phyloP scores from a whole-genome alignment of 1,140 invertebrate species.

The Heliconius nattereri region DNA sequence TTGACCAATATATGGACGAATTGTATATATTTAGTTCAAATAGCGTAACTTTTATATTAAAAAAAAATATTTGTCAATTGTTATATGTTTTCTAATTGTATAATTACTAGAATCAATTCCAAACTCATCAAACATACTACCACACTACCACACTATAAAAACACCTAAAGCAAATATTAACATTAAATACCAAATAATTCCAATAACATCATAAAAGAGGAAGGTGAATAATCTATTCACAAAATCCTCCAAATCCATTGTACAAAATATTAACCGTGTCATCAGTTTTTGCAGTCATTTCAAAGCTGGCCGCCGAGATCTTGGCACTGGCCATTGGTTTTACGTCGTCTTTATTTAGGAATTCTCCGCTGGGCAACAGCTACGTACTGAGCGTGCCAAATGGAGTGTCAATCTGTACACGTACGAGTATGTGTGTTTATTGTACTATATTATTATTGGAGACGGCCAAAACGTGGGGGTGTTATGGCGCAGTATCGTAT shows the following conservation, averaged over 20 bases:
- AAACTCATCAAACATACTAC: too few species aligned
- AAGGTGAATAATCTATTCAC: not conserved
- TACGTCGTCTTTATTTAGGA: constrained; percentile 18
- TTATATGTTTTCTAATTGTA: too few species aligned
- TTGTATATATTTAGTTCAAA: too few species aligned
- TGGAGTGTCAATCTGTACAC: constrained; percentile 20
- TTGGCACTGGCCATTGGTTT: constrained; percentile 21
- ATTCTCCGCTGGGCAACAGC: constrained; percentile 28
- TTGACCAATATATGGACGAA: too few species aligned
- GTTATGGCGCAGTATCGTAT: constrained; percentile 4
- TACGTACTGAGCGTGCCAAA: constrained; percentile 18
- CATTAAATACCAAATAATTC: not conserved
- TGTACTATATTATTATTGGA: constrained; percentile 5
- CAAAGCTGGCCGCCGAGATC: constrained; percentile 12
- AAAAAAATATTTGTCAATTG: too few species aligned
- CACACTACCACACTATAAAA: too few species aligned
- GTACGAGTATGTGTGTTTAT: not conserved
- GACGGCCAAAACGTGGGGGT: not conserved
- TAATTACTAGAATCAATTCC: too few species aligned
- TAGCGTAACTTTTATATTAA: too few species aligned
- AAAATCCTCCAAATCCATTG: not conserved
- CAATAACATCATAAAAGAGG: not conserved
- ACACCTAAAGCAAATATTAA: too few species aligned
- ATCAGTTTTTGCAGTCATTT: constrained; percentile 4
- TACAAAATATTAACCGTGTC: not conserved